Conservation (phyloP, 2,797 vertebrate genomes). For the Orientallactaga sibirica region DNA sequence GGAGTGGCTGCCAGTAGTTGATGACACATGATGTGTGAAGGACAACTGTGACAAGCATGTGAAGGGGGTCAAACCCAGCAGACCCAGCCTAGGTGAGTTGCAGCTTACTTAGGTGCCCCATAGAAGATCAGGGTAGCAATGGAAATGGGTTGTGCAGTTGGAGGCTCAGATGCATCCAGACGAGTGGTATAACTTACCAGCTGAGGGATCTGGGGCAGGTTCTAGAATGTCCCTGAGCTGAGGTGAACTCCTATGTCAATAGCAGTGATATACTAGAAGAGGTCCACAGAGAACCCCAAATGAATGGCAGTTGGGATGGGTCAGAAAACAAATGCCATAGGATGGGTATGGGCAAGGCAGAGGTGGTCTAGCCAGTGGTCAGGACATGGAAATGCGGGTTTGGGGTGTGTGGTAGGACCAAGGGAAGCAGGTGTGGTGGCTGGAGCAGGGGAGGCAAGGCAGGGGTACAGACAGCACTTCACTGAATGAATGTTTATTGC, state of each 20-base stretch:
- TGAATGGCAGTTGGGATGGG: not conserved
- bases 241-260: not conserved
- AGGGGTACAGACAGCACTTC: accelerated
- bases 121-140: not conserved
- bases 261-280: no score
- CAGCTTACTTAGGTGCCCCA: not conserved
- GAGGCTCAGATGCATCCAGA: not conserved
- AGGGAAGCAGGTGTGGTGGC: not conserved
- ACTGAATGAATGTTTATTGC: not conserved
- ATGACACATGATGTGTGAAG: not conserved
- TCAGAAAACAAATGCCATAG: not conserved
- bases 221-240: not conserved
- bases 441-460: not conserved
- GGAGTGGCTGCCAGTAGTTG: accelerated
- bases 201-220: not conserved
- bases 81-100: accelerated
- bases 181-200: not conserved
- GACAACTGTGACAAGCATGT: accelerated
- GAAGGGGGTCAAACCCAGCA: not conserved
- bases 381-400: accelerated
- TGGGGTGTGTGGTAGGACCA: not conserved
- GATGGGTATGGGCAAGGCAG: not conserved
- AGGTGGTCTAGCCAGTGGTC: not conserved
- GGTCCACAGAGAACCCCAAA: no score
- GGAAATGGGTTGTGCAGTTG: not conserved